Percentiles rank a stretch among this genome's conserved stretches.
Evolutionary conservation across 2,888 invertebrate species (phyloP).

Genomic region (Rosalia funebris): DNA sequence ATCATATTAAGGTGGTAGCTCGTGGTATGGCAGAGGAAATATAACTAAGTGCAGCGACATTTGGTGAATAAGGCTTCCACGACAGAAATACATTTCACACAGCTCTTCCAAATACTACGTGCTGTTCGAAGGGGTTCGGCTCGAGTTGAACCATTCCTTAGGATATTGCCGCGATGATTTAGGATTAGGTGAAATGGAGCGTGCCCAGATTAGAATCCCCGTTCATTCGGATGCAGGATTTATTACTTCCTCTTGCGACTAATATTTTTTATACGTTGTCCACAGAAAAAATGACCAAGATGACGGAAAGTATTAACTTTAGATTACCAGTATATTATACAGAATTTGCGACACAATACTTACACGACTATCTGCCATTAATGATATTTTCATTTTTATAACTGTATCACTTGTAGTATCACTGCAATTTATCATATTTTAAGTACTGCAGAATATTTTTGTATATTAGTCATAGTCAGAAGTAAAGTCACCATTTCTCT

Average conservation of each 20-base stretch:
- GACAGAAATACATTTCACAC: constrained; percentile 6
- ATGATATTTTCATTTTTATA: too few species aligned
- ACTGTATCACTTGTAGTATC: too few species aligned
- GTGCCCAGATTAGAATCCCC: constrained; percentile 58
- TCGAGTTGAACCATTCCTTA: constrained; percentile 50
- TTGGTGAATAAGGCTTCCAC: constrained; percentile 46
- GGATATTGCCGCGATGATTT: constrained; percentile 57
- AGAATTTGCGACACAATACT: too few species aligned
- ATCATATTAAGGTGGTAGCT: constrained; percentile 46
- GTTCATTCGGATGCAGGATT: constrained; percentile 46
- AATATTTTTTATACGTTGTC: too few species aligned
- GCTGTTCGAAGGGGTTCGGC: constrained; percentile 38
- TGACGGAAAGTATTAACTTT: too few species aligned
- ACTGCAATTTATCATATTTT: too few species aligned
- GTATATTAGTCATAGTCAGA: too few species aligned
- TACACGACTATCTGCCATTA: too few species aligned
- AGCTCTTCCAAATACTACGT: constrained; percentile 29
- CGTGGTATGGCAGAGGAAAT: constrained; percentile 47
- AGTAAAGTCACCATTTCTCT: too few species aligned
- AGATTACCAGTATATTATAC: too few species aligned
- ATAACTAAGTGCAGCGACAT: constrained; percentile 52
- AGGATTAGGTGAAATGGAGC: constrained; percentile 60
- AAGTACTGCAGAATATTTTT: too few species aligned
- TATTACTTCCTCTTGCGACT: constrained; percentile 36
- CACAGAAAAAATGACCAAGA: too few species aligned